Conservation (phyloP, 2,113 vertebrate species). For the Nothoprocta pentlandii region DNA sequence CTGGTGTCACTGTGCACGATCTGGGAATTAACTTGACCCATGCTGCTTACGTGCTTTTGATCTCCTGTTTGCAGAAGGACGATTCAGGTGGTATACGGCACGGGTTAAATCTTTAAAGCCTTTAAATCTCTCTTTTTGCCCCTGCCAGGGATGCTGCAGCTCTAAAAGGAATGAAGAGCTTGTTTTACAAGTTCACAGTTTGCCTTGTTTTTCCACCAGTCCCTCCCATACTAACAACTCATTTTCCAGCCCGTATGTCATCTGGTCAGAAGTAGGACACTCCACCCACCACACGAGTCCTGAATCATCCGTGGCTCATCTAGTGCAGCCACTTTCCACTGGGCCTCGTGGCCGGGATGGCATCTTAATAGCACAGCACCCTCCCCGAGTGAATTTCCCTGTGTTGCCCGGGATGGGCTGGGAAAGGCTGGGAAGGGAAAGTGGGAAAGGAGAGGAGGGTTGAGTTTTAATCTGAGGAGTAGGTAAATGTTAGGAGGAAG, state of each 20-base stretch:
- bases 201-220: conserved; percentile 35
- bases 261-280: conserved; percentile 30
- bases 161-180: not conserved
- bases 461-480: not conserved
- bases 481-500: not conserved
- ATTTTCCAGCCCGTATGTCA: not conserved
- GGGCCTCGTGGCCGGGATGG: conserved; percentile 1
- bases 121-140: not conserved
- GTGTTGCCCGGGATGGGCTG: not conserved
- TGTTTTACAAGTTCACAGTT: conserved; percentile 30
- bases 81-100: not conserved
- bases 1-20: not conserved
- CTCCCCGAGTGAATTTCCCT: not conserved
- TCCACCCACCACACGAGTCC: not conserved
- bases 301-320: conserved; percentile 39
- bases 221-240: not conserved
- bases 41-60: conserved; percentile 16
- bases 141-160: not conserved
- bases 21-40: not conserved
- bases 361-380: not conserved
- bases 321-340: not conserved
- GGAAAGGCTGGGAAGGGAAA: not conserved
- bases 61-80: conserved; percentile 6
- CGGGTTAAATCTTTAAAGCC: not conserved
- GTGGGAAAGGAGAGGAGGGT: not conserved